Percentiles rank a stretch among this genome's conserved stretches.
Evolutionary conservation across 2,888 invertebrate species (phyloP).

Genomic region (Troides oblongomaculatus): DNA sequence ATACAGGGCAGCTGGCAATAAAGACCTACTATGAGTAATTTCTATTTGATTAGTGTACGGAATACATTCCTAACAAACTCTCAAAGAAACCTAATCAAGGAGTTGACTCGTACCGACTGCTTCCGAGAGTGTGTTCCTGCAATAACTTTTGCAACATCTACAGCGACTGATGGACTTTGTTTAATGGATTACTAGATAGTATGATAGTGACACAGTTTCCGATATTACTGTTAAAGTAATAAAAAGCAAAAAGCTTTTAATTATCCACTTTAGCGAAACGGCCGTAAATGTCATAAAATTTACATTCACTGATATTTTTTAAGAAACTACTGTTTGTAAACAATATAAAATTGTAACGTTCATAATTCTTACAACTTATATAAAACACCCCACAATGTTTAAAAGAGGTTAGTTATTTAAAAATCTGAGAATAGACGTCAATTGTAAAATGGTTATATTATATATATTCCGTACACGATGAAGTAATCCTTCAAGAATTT

Average conservation of each 20-base stretch:
- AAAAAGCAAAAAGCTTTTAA: too few relatives aligned
- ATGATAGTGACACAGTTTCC: too few relatives aligned
- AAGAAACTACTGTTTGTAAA: too few relatives aligned
- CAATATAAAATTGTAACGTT: too few relatives aligned
- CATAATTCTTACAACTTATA: too few relatives aligned
- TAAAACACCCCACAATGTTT: too few relatives aligned
- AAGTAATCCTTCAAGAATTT: slow-evolving; percentile 59
- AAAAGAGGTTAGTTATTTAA: not conserved
- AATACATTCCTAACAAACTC: slow-evolving; percentile 30
- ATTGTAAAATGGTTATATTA: slow-evolving; percentile 15
- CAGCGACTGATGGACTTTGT: slow-evolving; percentile 40
- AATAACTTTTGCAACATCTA: slow-evolving; percentile 53
- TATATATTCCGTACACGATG: slow-evolving; percentile 38
- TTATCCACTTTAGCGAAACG: too few relatives aligned
- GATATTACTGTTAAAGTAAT: too few relatives aligned
- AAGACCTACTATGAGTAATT: too few relatives aligned
- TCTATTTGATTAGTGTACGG: slow-evolving; percentile 4
- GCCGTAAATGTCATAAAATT: too few relatives aligned
- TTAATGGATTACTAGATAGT: slow-evolving; percentile 23
- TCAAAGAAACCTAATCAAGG: slow-evolving; percentile 48
- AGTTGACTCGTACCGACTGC: slow-evolving; percentile 40
- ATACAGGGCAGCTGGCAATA: too few relatives aligned
- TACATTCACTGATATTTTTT: too few relatives aligned
- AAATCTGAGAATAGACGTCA: slow-evolving; percentile 7
- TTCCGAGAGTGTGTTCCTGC: slow-evolving; percentile 38